Evolutionary conservation across 2,797 vertebrate genomes (phyloP), one percentile per base, ranked within the genome.

Genomic region (Pachyuromys duprasi): DNA sequence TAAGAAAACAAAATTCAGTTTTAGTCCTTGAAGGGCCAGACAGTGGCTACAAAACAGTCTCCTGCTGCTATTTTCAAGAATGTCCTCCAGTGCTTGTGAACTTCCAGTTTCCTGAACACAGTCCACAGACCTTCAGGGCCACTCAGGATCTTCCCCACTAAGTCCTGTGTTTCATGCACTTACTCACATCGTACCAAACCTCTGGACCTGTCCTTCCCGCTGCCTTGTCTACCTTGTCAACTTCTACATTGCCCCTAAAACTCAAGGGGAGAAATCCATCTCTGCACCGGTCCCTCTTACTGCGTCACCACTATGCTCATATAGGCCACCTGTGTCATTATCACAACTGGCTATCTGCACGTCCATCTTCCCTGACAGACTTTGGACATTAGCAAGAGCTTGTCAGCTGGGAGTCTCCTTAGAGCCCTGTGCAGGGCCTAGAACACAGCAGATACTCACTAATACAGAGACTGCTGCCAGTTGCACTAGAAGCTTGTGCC

Each of bases 1-100:
- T 45, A 31, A 65, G 28, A 42, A 82, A 62, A 31, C 39, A 22
- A 88, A 83, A 49, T 20, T 60, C n/a, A 57, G 69, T n/a, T 93
- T 45, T 13, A 90, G 36, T 81, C n/a, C 31, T 81, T 72, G 53
- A 88, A 88, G 39, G 39, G 42, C 33, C 55, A 89, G 76, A 74
- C 7, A 93, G 45, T 4, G n/a, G n/a, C 45, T 8, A 69, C 1
- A n/a, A 28, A 90, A 22, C 4, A 70, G 42, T 91, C 18, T n/a
- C 9, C 11, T 70, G 76, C 9, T 70, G 17, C 28, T 53, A 63
- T 42, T 82, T 94, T 81, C 0, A 75, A 69, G 87, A 81, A 14
- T 70, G 57, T 76, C 49, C 82, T 24, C 36, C 53, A 31, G 60
- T 63, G 39, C 55, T 4, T 65, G 9, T 82, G 62, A 90, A 57